These are phyloP conservation scores for Macrosiphum euphorbiae DNA, from an alignment of 2,888 invertebrate genomes.

Conservation along the genomic window DNA sequence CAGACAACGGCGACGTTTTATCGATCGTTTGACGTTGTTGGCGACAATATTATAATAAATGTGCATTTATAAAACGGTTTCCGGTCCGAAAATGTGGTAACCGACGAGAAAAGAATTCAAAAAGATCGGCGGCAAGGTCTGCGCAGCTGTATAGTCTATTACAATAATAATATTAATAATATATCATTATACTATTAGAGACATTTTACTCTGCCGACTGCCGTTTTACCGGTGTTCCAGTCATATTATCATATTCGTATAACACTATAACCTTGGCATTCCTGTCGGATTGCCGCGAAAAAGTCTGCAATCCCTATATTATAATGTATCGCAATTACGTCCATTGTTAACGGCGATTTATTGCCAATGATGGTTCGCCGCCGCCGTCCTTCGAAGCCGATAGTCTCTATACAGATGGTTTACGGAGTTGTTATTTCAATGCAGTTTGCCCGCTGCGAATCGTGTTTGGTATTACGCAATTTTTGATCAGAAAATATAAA, in stretches of 20 bases:
- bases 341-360: constrained; percentile 51
- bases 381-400: constrained; percentile 21
- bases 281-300: not conserved
- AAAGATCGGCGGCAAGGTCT: not conserved
- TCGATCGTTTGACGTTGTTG: not conserved
- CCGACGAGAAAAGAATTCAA: not conserved
- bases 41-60: not conserved
- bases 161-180: not conserved
- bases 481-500: constrained; percentile 1
- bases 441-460: not conserved
- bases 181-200: not conserved
- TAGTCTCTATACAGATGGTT: not conserved
- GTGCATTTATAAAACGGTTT: not conserved
- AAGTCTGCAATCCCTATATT: constrained; percentile 16
- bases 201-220: constrained; percentile 17
- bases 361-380: constrained; percentile 18
- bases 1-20: not conserved
- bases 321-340: not conserved
- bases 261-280: constrained; percentile 37
- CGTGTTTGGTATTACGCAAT: constrained; percentile 5
- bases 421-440: constrained; percentile 29
- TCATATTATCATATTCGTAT: not conserved
- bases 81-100: not conserved
- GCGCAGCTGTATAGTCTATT: not conserved
- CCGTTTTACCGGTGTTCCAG: constrained; percentile 6